Conservation (phyloP, 2,113 vertebrate species). For the Atherinomorus stipes region DNA sequence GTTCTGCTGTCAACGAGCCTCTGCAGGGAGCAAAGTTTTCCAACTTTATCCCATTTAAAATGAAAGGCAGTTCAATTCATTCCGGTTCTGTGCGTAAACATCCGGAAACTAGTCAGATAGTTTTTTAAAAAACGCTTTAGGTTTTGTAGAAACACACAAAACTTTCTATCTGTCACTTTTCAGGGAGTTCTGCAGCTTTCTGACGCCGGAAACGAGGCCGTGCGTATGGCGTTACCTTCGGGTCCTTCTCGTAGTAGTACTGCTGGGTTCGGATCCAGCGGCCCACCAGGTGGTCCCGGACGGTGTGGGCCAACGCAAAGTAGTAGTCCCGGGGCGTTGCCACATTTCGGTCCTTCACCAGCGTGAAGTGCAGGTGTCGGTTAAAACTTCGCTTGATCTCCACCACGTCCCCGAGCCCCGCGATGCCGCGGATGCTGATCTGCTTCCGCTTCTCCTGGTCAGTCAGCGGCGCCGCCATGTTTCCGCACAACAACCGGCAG, state of each 20-base stretch:
- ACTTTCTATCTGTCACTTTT: too few species aligned
- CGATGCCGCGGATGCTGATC: constrained; percentile 90
- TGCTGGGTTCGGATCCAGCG: constrained; percentile 95
- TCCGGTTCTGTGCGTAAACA: neutral
- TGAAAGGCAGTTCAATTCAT: neutral
- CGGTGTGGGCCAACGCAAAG: constrained; percentile 91
- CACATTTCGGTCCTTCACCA: constrained; percentile 93
- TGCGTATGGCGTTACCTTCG: constrained; percentile 88
- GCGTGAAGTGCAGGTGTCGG: constrained; percentile 90
- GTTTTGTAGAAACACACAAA: too few species aligned
- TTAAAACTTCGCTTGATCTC: constrained; percentile 93
- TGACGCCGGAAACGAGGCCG: too few species aligned
- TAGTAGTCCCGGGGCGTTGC: constrained; percentile 91
- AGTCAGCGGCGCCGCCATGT: constrained; percentile 88
- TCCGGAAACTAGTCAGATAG: too few species aligned
- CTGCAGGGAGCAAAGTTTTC: neutral
- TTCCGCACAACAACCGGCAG: neutral
- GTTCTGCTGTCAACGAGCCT: neutral
- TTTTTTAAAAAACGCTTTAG: too few species aligned
- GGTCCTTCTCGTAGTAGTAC: constrained; percentile 93
- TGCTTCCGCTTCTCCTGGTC: constrained; percentile 91
- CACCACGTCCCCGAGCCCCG: constrained; percentile 90
- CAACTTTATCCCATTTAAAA: neutral
- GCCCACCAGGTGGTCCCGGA: constrained; percentile 91
- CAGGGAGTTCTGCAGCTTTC: too few species aligned